These are phyloP conservation scores for Hemitrygon akajei DNA, from an alignment of 2,797 vertebrate species.

Conservation along the genomic window DNA sequence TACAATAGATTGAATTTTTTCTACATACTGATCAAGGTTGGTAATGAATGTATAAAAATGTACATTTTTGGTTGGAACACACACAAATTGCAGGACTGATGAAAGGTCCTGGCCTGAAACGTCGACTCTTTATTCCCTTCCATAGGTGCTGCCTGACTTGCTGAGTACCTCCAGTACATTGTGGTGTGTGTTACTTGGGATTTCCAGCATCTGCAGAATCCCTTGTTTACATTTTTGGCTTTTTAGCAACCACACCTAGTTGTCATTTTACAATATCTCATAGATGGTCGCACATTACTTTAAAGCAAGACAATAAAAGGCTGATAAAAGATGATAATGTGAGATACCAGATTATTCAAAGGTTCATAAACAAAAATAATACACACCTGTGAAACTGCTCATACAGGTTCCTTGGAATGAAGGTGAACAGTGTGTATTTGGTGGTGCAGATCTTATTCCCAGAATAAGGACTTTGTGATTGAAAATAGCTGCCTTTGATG, in stretches of 20 bases:
- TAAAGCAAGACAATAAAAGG: neutral
- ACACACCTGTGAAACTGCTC: slow-evolving; percentile 39
- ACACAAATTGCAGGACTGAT: too few species aligned
- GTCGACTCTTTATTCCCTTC: too few species aligned
- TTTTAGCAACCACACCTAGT: neutral
- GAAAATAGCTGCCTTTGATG: neutral
- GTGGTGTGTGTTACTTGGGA: too few species aligned
- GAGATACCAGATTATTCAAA: neutral
- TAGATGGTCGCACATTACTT: neutral
- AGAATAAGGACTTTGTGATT: neutral
- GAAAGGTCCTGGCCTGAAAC: too few species aligned
- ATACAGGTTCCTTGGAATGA: slow-evolving; percentile 36
- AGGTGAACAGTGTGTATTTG: slow-evolving; percentile 35
- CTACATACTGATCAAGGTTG: neutral
- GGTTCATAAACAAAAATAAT: neutral
- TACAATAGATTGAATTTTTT: neutral
- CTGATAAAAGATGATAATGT: neutral
- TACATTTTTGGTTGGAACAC: too few species aligned
- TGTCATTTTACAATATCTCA: neutral
- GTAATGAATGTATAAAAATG: neutral
- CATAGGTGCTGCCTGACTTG: too few species aligned
- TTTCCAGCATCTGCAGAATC: too few species aligned
- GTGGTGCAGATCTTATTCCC: slow-evolving; percentile 34
- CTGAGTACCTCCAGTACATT: too few species aligned
- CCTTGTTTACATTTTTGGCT: neutral